Base-by-base conservation (phyloP, 2,797 vertebrate genomes). In the Phalloptychus januarius region DNA sequence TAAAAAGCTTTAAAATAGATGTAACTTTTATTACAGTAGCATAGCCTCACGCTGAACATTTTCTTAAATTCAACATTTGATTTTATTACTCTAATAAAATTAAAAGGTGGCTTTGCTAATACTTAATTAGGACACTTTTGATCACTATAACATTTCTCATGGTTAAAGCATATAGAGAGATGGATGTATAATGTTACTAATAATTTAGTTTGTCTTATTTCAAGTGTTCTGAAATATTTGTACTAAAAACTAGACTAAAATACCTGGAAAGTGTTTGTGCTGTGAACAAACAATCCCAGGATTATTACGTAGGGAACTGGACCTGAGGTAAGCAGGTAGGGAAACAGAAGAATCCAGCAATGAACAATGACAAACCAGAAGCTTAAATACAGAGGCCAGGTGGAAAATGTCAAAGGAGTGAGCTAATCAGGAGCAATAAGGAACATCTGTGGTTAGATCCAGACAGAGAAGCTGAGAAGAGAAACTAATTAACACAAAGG, bases 21-120 rank as follows among this genome's bases (percentile, higher is more conserved):
- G 28, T 61, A 61, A 61, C 58, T 33, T 61, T 33, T 61, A 61
- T 61, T 61, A n/a, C 54, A 31, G 54, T 58, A 58, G 56, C 28
- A 16, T 28, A 58, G 28, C 1, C 28, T 36, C 31, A 36, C 28
- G 18, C 31, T 61, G 58, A 33, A 61, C 58, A 61, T 2, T 16
- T 61, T 18, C 12, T 7, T 16, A 61, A 33, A 36, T 18, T 61
- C 13, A 33, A 33, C 58, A 31, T 61, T 3, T 61, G 15, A 31
- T n/a, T 36, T 38, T 18, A 20, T 33, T 38, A 38, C 18, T 18
- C 61, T 38, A 23, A 11, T 38, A 52, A 52, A 52, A 25, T 52
- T 25, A 25, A 25, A 52, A 52, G 50, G 50, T 10, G 7, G n/a
- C 28, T 31, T 61, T 61, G 58, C n/a, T 33, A 63, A 36, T 16